Percentiles rank a stretch among this genome's conserved stretches.
Evolutionary conservation across 2,113 vertebrate species (phyloP).

Genomic region (Saguinus midas): DNA sequence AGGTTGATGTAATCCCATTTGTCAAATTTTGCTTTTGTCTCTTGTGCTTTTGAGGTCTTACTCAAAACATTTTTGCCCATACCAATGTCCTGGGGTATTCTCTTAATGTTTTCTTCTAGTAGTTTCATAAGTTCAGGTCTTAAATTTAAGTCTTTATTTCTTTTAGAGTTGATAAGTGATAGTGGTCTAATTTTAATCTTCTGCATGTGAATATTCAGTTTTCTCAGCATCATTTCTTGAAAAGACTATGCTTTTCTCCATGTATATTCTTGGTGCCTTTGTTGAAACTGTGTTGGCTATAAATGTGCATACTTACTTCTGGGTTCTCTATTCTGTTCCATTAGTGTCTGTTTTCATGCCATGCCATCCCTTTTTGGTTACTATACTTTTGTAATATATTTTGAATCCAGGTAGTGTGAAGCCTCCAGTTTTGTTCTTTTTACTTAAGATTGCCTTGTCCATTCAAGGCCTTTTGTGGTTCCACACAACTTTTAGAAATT

Average conservation of each 20-base stretch:
- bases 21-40: neutral
- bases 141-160: neutral
- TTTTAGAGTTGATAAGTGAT: neutral
- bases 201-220: neutral
- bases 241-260: neutral
- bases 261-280: neutral
- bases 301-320: neutral
- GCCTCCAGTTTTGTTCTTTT: neutral
- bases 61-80: neutral
- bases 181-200: neutral
- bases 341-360: neutral
- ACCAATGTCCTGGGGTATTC: neutral
- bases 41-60: neutral
- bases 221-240: neutral
- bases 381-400: neutral
- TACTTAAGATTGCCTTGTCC: neutral
- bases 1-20: neutral
- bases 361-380: neutral
- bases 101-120: neutral
- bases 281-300: neutral
- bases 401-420: neutral
- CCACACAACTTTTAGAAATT: neutral
- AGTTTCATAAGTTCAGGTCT: neutral
- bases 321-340: neutral
- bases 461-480: neutral